Base-by-base conservation (phyloP, 2,113 vertebrate species). In the Bubalus kerabau region DNA sequence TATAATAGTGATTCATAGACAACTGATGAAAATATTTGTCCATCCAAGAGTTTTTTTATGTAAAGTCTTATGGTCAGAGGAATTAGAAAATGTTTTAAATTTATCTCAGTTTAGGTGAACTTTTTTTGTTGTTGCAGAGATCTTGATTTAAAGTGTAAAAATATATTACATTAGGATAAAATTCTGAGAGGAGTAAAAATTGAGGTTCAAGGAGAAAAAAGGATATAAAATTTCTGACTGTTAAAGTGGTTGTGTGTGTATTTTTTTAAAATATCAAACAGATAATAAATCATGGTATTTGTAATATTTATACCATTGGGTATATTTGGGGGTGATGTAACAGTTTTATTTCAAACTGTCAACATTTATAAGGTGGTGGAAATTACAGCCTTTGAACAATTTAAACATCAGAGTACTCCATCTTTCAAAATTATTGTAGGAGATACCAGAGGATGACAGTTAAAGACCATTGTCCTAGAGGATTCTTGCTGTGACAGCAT, bases 261-360 rank as follows among this genome's bases (percentile, higher is more conserved):
- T 87, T 95, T 86, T 93, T 40, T 78, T 8, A 16, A 71, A n/a
- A 9, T 40, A 43, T 32, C 52, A 92, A 46, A 52, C 36, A 56
- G 57, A 19, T 54, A 88, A 67, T 74, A 71, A 81, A 71, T 86
- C 48, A 67, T 83, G 24, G 26, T 94, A 21, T 84, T 74, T 91
- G 84, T 95, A 46, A 15, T 60, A 82, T 93, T 90, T 93, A 84
- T 88, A 48, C n/a, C 50, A 62, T 24, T 86, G 78, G 57, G 30
- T 95, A 88, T 92, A 64, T 30, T 82, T 92, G 81, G 90, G 67
- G 85, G 43, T 92, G 48, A 87, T 78, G 43, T 90, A 82, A 90
- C 52, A 91, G 57, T 97, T 96, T 86, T 90, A 87, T 76, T 95
- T 84, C 67, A 91, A 67, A 89, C 40, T 56, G 36, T 87, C 91